Evolutionary conservation across 2,113 vertebrate genomes (phyloP).

Genomic region (Takifugu bimaculatus): DNA sequence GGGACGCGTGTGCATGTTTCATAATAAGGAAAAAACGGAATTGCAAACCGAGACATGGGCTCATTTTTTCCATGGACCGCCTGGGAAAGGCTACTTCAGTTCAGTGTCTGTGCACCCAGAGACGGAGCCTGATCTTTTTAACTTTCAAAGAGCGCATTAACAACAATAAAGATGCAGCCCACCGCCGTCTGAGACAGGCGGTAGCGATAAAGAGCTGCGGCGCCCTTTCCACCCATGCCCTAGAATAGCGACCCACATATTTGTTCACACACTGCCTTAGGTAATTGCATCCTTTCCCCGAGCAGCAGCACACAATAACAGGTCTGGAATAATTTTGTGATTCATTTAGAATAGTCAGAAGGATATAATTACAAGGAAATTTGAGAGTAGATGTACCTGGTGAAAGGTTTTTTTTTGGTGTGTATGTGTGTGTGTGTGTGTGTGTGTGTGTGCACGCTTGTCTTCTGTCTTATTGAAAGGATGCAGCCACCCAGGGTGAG

Average conservation of each 20-base stretch:
- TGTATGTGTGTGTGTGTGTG: neutral
- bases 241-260: conserved; percentile 71
- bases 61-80: conserved; percentile 63
- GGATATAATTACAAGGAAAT: conserved; percentile 53
- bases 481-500: conserved; percentile 41
- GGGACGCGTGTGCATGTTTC: conserved; percentile 38
- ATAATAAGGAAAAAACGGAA: conserved; percentile 62
- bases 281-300: conserved; percentile 55
- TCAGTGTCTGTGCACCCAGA: conserved; percentile 30
- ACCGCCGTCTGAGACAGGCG: conserved; percentile 22
- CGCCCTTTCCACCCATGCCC: conserved; percentile 65
- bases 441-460: neutral
- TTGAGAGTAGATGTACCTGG: conserved; percentile 43
- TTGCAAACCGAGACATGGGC: conserved; percentile 61
- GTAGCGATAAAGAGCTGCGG: conserved; percentile 35
- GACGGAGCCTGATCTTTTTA: conserved; percentile 26
- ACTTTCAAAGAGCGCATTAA: conserved; percentile 3
- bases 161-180: conserved; percentile 24
- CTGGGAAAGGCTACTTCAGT: conserved; percentile 39
- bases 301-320: conserved; percentile 53
- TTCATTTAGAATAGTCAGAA: conserved; percentile 50
- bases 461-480: conserved; percentile 31
- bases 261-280: conserved; percentile 58
- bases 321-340: conserved; percentile 52
- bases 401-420: conserved; percentile 47